Base-by-base conservation (phyloP, 1,140 invertebrate genomes). In the Grapholita molesta region DNA sequence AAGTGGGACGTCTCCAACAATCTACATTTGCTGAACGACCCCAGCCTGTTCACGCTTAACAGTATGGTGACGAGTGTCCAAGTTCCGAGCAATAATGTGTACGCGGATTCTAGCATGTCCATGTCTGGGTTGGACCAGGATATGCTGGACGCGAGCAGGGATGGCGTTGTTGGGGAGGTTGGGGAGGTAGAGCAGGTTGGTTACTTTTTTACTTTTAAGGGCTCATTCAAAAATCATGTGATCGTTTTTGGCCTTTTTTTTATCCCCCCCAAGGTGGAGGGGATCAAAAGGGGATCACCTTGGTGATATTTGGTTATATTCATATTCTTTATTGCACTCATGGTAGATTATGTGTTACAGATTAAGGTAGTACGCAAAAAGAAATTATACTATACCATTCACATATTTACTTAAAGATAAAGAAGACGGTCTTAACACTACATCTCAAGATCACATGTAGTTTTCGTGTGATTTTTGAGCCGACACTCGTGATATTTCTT, bases 1-100 rank as follows among this genome's bases (percentile, higher is more conserved):
- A 92, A 93, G 11, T 94, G 93, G 93, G 93, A 94, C 68, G 89
- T 94, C 9, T 93, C 92, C 0, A 94, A 94, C 61, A 94, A 94
- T 70, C 79, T 93, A 28, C 93, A 94, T 52, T 85, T 94, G 67
- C 82, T 94, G 25, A 92, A 92, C 57, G 93, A 94, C 64, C 93
- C 93, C 0, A 89, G 84, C 73, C 35, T 91, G n/a, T 88, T 92
- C 66, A 89, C 93, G 23, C 83, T 94, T 48, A 93, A 93, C 69
- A 92, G 92, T 75, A 93, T 93, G 86, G 89, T 87, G 52, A 90
- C 84, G 0, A 86, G 80, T 75, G 87, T 88, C 0, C 90, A 85
- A 72, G 88, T 88, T 53, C 88, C 85, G 3, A 76, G 79, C 21
- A 86, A 88, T 69, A 90, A 78, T 67, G 77, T 91, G 12, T 91